Conservation (phyloP, 2,888 invertebrate genomes). For the Ophonus ardosiacus region DNA sequence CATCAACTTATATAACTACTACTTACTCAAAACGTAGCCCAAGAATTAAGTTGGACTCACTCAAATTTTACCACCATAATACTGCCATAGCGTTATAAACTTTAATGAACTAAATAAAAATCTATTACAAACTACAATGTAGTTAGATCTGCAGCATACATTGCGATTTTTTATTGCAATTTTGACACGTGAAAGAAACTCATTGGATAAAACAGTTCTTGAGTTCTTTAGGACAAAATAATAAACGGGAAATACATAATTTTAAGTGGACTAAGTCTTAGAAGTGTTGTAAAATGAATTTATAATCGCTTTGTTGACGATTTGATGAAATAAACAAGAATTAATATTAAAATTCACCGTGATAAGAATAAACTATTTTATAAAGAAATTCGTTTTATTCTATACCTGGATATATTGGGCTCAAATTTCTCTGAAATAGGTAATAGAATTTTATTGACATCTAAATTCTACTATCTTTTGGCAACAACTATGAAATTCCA, state of each 20-base stretch:
- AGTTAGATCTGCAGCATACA: slow-evolving; percentile 23
- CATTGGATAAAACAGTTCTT: slow-evolving; percentile 9
- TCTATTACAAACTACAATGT: background rate
- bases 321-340: background rate
- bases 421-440: too few species aligned
- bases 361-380: background rate
- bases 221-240: slow-evolving; percentile 18
- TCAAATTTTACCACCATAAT: too few species aligned
- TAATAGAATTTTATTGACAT: too few species aligned
- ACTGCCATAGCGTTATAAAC: background rate
- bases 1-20: slow-evolving; percentile 26
- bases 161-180: background rate
- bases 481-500: too few species aligned
- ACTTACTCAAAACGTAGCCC: background rate
- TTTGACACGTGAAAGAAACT: slow-evolving; percentile 9
- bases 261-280: background rate
- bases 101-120: background rate
- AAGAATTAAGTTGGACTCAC: background rate
- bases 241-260: slow-evolving; percentile 14
- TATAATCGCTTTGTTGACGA: background rate
- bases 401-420: too few species aligned
- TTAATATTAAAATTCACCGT: background rate
- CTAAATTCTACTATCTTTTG: too few species aligned
- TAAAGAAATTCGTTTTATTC: too few species aligned
- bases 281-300: slow-evolving; percentile 4